Percentiles rank a stretch among this genome's conserved stretches.
Conservation (phyloP, 2,888 invertebrate species). For the Metalampra italica region DNA sequence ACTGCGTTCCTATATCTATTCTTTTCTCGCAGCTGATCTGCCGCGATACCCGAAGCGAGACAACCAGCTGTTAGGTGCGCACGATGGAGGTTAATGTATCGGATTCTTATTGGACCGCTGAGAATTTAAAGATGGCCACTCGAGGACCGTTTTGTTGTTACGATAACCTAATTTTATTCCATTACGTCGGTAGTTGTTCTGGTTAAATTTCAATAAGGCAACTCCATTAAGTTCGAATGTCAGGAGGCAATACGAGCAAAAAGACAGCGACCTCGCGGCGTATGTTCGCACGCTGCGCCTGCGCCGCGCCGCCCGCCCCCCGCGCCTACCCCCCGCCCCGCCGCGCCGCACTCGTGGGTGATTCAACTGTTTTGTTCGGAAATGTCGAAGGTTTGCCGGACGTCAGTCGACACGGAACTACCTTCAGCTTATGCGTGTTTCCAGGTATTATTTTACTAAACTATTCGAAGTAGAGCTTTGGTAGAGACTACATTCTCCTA, state of each 20-base stretch:
- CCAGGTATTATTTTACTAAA: conserved; percentile 61
- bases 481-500: background rate
- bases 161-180: conserved; percentile 74
- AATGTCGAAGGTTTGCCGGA: conserved; percentile 76
- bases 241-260: conserved; percentile 68
- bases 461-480: conserved; percentile 37
- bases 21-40: conserved; percentile 39
- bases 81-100: conserved; percentile 53
- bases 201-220: conserved; percentile 71
- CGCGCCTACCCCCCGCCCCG: conserved; percentile 15
- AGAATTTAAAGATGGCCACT: conserved; percentile 74
- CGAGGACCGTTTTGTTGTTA: conserved; percentile 69
- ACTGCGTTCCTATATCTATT: conserved; percentile 57
- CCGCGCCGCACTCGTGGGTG: conserved; percentile 21
- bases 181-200: conserved; percentile 63
- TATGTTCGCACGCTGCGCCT: conserved; percentile 48
- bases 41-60: conserved; percentile 43
- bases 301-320: conserved; percentile 19
- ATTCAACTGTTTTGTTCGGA: conserved; percentile 66
- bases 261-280: conserved; percentile 66
- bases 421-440: conserved; percentile 65
- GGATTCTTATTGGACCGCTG: conserved; percentile 70
- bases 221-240: conserved; percentile 73
- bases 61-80: conserved; percentile 34
- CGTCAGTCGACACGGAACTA: conserved; percentile 71